A percentile compares a stretch with the other conserved stretches of the same genome.
Evolutionary conservation across 2,113 vertebrate species (phyloP).

Genomic region (Corythornis vintsioides): DNA sequence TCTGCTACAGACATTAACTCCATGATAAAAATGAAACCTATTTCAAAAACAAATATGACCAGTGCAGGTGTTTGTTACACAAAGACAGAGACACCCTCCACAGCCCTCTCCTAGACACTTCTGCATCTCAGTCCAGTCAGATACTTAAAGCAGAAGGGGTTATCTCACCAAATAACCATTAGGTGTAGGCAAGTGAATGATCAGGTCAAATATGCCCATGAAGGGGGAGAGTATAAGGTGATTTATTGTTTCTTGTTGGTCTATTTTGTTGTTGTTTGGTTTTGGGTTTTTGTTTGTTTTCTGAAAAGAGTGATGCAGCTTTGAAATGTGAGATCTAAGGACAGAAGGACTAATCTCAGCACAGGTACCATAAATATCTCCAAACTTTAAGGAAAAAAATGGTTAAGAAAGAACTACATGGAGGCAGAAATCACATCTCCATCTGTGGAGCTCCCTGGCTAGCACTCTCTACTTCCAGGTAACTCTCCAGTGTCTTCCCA

Average conservation of each 20-base stretch:
- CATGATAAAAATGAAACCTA: background rate
- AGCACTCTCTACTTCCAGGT: background rate
- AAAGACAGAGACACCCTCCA: background rate
- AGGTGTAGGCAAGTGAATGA: background rate
- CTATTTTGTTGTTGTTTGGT: background rate
- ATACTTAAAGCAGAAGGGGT: background rate
- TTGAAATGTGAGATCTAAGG: background rate
- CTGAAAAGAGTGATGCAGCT: background rate
- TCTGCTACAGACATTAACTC: background rate
- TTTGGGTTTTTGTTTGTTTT: background rate
- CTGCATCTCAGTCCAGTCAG: background rate
- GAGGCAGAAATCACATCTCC: background rate
- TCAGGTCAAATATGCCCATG: background rate
- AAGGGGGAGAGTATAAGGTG: background rate
- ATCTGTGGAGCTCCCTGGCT: background rate
- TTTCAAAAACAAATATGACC: background rate
- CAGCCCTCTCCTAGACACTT: background rate
- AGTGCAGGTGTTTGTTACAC: background rate
- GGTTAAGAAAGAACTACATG: background rate
- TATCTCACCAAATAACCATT: background rate
- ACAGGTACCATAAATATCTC: background rate
- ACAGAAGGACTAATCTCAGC: background rate
- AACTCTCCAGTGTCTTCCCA: background rate
- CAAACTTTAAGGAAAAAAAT: background rate
- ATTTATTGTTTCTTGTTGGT: background rate